Evolutionary conservation across 1,140 invertebrate species (phyloP), one percentile per base, ranked within the genome.

Genomic region (Pachypeltis micranthus): DNA sequence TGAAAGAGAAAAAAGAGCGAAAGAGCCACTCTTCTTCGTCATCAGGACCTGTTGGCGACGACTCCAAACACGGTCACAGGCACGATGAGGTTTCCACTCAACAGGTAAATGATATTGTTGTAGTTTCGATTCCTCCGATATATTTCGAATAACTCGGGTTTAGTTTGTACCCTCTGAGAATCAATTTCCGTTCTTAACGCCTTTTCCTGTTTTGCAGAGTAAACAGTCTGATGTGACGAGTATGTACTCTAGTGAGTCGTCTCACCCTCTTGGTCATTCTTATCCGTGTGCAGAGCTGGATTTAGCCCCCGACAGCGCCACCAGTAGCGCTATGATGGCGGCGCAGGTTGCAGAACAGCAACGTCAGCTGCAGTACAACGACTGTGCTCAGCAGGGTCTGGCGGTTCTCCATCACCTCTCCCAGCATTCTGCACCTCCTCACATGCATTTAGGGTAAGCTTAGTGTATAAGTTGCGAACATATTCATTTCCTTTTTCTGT

Each of bases 321-420:
- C 39, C 12, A 16, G 4, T 16, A 58, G 56, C 25, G 19, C 12
- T 21, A 26, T 14, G 10, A 58, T 26, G 28, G 24, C 24, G 56
- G 56, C 24, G 14, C 14, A 16, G 16, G 56, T 25, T 4, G 51
- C 51, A 7, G 47, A 51, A 21, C 47, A 51, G 47, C 47, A 51
- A 51, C 57, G 61, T 2, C 66, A 67, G 21, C 61, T 61, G 3
- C 25, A 51, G 3, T 71, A 67, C 59, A 58, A 61, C 55, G 72
- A 74, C 60, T 73, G 71, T 67, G 68, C 70, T 19, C 73, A 73
- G 51, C 67, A 71, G 63, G 61, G 19, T 44, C 31, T 58, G 7
- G n/a, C 56, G 2, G n/a, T 56, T 1, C 47, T 47, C 1, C 65
- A 66, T 16, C 62, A 63, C 23, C 62, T 63, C 2, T 16, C 65